Percentiles rank a stretch among this genome's conserved stretches.
phyloP scores from a whole-genome alignment of 2,113 vertebrate species.

The Morone saxatilis region DNA sequence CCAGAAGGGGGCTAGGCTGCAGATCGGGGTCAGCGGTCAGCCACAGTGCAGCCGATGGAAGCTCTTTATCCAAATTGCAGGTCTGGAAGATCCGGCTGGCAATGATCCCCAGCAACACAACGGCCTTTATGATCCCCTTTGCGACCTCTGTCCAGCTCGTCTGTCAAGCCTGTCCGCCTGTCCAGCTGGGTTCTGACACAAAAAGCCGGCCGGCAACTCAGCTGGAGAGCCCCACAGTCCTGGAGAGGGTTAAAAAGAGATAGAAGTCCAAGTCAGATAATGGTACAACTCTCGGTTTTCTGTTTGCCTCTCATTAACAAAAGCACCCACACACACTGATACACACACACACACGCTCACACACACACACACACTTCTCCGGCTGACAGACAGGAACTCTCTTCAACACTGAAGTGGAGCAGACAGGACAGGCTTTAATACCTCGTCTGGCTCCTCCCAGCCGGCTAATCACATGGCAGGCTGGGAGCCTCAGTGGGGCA shows the following conservation, averaged over 20 bases:
- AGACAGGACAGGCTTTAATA: conserved; percentile 82
- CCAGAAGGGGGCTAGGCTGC: conserved; percentile 56
- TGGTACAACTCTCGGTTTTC: not conserved
- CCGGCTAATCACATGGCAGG: conserved; percentile 74
- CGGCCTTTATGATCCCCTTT: conserved; percentile 39
- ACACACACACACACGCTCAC: conserved; percentile 26
- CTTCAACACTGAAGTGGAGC: conserved; percentile 76
- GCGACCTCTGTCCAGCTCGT: not conserved
- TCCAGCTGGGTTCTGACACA: conserved; percentile 47
- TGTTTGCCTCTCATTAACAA: conserved; percentile 33
- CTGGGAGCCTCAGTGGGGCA: conserved; percentile 43
- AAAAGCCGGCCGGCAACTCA: conserved; percentile 23
- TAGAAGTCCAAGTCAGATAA: conserved; percentile 52
- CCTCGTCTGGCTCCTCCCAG: conserved; percentile 75
- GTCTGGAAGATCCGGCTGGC: conserved; percentile 19
- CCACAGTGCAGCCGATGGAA: conserved; percentile 35
- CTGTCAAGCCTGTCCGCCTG: not conserved
- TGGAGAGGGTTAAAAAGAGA: conserved; percentile 47
- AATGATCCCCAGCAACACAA: conserved; percentile 10
- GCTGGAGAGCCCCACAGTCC: conserved; percentile 27
- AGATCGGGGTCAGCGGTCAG: conserved; percentile 55
- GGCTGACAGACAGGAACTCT: conserved; percentile 60
- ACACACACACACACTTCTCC: conserved; percentile 57
- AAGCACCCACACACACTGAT: conserved; percentile 53
- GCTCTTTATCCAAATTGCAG: conserved; percentile 45